Evolutionary conservation across 2,113 vertebrate species (phyloP).

Genomic region (Lynx canadensis): DNA sequence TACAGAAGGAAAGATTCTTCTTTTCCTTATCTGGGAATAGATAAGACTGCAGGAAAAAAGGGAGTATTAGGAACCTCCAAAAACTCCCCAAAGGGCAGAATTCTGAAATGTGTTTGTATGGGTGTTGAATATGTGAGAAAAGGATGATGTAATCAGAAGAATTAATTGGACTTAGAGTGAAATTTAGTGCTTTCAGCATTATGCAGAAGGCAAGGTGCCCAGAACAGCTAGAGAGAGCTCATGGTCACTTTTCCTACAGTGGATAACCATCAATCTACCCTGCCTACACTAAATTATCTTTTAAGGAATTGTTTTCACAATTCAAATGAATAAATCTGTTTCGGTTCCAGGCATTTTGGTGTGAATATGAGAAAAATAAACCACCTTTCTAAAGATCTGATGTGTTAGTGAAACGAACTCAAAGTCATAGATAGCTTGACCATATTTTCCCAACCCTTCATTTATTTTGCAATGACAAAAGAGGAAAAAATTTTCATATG

Average conservation of each 20-base stretch:
- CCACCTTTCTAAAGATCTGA: neutral
- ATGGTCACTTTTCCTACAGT: neutral
- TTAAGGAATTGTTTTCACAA: conserved; percentile 34
- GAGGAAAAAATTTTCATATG: neutral
- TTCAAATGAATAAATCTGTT: conserved; percentile 29
- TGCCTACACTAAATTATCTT: neutral
- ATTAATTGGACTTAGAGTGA: conserved; percentile 35
- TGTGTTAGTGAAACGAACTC: conserved; percentile 16
- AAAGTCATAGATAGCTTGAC: neutral
- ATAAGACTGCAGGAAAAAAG: neutral
- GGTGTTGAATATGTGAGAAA: conserved; percentile 29
- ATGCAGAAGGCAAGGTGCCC: neutral
- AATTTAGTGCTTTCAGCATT: neutral
- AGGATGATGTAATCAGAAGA: conserved; percentile 50
- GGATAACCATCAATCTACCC: neutral
- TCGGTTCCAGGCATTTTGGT: neutral
- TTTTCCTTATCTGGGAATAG: neutral
- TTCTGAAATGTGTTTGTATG: conserved; percentile 35
- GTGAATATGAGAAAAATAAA: neutral
- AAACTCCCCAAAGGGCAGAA: conserved; percentile 19
- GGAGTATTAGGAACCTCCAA: neutral
- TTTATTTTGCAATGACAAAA: conserved; percentile 35
- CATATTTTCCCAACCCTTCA: neutral
- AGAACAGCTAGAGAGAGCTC: neutral
- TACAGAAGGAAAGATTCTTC: conserved; percentile 33